Evolutionary conservation across 2,888 invertebrate species (phyloP).

Genomic region (Steinernema carpocapsae): DNA sequence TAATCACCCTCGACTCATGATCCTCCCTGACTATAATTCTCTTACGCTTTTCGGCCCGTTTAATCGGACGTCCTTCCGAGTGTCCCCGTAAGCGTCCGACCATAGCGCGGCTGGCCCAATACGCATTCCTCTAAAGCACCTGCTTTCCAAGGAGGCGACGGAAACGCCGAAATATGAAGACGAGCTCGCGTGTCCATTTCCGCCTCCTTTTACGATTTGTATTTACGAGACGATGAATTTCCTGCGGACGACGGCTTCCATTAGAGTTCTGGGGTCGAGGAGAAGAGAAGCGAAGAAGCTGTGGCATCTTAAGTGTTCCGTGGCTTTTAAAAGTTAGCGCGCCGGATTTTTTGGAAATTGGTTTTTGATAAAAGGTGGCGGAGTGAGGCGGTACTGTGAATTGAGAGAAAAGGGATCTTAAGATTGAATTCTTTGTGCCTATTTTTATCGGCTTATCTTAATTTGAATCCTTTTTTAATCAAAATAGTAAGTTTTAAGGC

Average conservation of each 20-base stretch:
- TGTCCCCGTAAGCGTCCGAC: neutral
- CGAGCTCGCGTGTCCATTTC: slow-evolving; percentile 27
- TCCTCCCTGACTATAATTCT: neutral
- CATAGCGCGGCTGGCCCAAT: neutral
- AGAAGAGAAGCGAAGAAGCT: too few relatives aligned
- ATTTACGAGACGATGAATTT: slow-evolving; percentile 31
- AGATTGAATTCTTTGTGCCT: too few relatives aligned
- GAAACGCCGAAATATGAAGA: slow-evolving; percentile 14
- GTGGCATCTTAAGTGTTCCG: too few relatives aligned
- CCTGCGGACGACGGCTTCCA: slow-evolving; percentile 19
- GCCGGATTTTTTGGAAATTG: too few relatives aligned
- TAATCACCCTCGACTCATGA: slow-evolving; percentile 20
- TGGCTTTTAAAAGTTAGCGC: too few relatives aligned
- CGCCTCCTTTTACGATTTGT: slow-evolving; percentile 20
- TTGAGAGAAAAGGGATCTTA: too few relatives aligned
- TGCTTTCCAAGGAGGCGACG: neutral
- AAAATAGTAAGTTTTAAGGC: too few relatives aligned
- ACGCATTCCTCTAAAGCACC: neutral
- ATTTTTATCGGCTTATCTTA: too few relatives aligned
- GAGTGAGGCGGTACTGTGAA: too few relatives aligned
- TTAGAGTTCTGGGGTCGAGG: slow-evolving; percentile 13
- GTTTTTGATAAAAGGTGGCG: too few relatives aligned
- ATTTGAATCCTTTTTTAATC: too few relatives aligned
- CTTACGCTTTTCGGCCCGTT: slow-evolving; percentile 13
- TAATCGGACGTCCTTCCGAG: neutral